Percentiles rank a stretch among this genome's conserved stretches.
Evolutionary conservation across 2,113 vertebrate genomes (phyloP).

Genomic region (Triplophysa dalaica): DNA sequence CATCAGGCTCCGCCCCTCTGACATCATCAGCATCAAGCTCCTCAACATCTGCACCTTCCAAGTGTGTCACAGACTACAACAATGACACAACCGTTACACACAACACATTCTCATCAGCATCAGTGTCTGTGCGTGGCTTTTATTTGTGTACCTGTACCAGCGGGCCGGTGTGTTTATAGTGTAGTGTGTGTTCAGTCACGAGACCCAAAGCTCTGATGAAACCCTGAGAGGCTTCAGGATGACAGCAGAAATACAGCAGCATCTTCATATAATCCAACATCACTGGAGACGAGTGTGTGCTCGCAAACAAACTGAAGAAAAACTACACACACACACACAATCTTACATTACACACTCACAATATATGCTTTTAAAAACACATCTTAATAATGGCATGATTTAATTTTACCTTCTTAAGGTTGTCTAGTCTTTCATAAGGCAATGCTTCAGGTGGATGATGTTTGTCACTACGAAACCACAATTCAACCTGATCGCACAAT

Average conservation of each 20-base stretch:
- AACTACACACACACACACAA: conserved; percentile 72
- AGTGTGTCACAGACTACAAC: conserved; percentile 33
- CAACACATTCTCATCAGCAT: too few relatives aligned
- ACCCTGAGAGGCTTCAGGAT: conserved; percentile 79
- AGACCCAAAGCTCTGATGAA: conserved; percentile 84
- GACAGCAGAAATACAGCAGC: conserved; percentile 84
- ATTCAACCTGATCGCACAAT: conserved; percentile 71
- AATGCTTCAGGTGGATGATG: conserved; percentile 68
- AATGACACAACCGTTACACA: neutral
- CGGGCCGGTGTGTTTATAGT: neutral
- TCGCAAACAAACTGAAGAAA: conserved; percentile 86
- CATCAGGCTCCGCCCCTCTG: conserved; percentile 17
- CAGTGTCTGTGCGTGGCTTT: too few relatives aligned
- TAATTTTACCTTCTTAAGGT: conserved; percentile 77
- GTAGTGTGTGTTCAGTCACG: conserved; percentile 67
- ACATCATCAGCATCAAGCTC: conserved; percentile 27
- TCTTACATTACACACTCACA: neutral
- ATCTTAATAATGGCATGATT: too few relatives aligned
- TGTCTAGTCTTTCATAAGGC: conserved; percentile 72
- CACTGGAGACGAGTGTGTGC: conserved; percentile 64
- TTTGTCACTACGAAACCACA: conserved; percentile 82
- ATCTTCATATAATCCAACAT: conserved; percentile 80
- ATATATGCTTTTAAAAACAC: neutral
- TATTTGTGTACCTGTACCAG: conserved; percentile 38
- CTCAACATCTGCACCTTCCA: conserved; percentile 17